Base-by-base conservation (phyloP, 2,888 invertebrate species). In the Anaspis maculata region DNA sequence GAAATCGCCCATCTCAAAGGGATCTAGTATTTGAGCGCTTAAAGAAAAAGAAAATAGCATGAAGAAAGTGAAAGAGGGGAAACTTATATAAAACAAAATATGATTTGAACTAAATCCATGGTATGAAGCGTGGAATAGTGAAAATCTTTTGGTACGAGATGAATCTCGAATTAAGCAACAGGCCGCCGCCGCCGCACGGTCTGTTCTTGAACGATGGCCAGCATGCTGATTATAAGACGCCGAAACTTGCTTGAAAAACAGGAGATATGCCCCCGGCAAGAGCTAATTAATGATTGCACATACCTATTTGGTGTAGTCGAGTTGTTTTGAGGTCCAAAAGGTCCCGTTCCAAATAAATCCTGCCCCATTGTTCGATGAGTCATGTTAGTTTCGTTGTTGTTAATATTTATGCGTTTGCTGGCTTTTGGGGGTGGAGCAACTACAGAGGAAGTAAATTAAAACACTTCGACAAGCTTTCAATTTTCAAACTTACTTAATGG, bases 391-490 rank as follows among this genome's bases (percentile, higher is more conserved):
- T 54, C 61, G 56, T 52, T 55, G 48, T 59, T 64, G 53, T 54
- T 51, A 37, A 51, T 46, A 28, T 44, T 52, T 10, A 54, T 48
- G 34, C 64, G 50, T 40, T 76, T 76, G 13, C 76, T 73, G 4
- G 82, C 76, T 64, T 87, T 88, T 36, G 91, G 90, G 37, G 91
- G 91, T 41, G 91, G 90, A 26, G 88, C 87, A 76, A 91, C 91
- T 91, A 31, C 23, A 30, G 19, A 5, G 9, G 13, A 13, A 27
- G 9, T 32, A 2, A 27, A 26, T 26, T 13, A 16, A 12, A 27
- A 2, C 12, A n/a, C n/a, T n/a, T n/a, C n/a, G n/a, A n/a, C n/a
- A n/a, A n/a, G n/a, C n/a, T 15, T 9, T 27, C 24, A 25, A 12
- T 15, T n/a, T 7, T 11, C 6, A 24, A 43, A 73, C 82, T 74